Base-by-base conservation (phyloP, 2,113 vertebrate genomes). In the Panthera tigris region DNA sequence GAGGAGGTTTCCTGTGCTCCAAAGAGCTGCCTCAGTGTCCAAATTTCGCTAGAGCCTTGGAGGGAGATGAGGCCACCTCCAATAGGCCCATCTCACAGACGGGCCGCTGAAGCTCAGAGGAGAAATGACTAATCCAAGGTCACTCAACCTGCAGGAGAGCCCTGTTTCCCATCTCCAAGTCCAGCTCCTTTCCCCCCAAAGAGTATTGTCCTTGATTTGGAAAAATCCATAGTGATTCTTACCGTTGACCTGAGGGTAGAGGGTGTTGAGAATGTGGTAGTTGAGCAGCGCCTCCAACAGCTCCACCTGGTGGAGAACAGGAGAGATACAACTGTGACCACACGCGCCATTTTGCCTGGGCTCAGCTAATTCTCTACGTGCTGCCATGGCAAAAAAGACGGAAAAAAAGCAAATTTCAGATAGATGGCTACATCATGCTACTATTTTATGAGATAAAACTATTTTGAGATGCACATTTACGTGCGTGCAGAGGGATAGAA, bases 161-260 rank as follows among this genome's bases (percentile, higher is more conserved):
- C 61, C 36, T 84, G 55, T 45, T 52, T 73, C 73, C 41, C 23
- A 83, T 33, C 33, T 78, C 88, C 68, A 84, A 11, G 33, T 29
- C 52, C 33, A 45, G 0, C 18, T 25, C 52, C 68, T 5, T 79
- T 79, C 63, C 27, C 36, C 5, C 36, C 48, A 61, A 57, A 89
- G 19, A 57, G n/a, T 39, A 2, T 0, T 25, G 0, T 93, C 15
- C 69, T 55, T 31, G 66, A 96, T 15, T 50, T 73, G 39, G 23
- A 10, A 84, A 95, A 80, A 61, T 41, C 52, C 23, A 27, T 10
- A 48, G 52, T 4, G 33, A 6, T 87, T 87, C 98, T 99, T 96
- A 99, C 99, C 97, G 0, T 99, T 99, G 61, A 98, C 9, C 1
- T 3, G 89, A 0, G 98, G 98, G 63, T 98, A 96, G 21, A 99